Percentiles rank a stretch among this genome's conserved stretches.
Evolutionary conservation across 2,113 vertebrate species (phyloP).

Genomic region (Pithys albifrons): DNA sequence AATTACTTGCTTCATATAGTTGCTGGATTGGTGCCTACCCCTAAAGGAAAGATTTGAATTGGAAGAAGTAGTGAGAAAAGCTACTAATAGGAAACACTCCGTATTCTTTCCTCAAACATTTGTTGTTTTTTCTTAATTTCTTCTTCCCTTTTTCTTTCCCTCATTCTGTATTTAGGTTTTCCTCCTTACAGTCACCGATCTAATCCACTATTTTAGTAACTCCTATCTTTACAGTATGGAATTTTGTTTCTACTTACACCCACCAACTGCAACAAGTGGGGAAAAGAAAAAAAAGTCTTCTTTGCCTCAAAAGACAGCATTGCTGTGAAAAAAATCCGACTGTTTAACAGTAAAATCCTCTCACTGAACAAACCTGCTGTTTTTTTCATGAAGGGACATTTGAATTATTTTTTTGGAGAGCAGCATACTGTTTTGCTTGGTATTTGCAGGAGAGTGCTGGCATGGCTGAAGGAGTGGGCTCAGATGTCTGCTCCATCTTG

Average conservation of each 20-base stretch:
- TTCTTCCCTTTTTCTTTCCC: not conserved
- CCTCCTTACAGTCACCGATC: not conserved
- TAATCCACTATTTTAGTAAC: not conserved
- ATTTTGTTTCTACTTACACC: not conserved
- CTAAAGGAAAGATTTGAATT: not conserved
- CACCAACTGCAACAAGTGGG: not conserved
- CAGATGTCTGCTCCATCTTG: not conserved
- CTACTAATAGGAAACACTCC: not conserved
- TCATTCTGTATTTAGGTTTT: not conserved
- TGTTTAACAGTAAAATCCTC: not conserved
- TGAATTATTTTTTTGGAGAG: not conserved
- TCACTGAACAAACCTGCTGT: not conserved
- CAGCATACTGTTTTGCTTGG: not conserved
- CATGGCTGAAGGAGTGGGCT: not conserved
- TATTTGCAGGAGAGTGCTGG: not conserved
- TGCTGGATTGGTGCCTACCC: not conserved
- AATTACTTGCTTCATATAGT: constrained; percentile 18
- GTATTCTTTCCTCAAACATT: not conserved
- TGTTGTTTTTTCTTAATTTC: not conserved
- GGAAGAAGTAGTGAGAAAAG: not conserved
- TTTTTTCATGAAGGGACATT: not conserved
- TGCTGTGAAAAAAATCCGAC: not conserved
- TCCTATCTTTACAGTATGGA: not conserved
- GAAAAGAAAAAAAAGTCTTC: not conserved
- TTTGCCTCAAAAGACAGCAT: not conserved